These are phyloP conservation scores for Myotis vivesi DNA, from an alignment of 2,797 vertebrate genomes.

Conservation along the genomic window DNA sequence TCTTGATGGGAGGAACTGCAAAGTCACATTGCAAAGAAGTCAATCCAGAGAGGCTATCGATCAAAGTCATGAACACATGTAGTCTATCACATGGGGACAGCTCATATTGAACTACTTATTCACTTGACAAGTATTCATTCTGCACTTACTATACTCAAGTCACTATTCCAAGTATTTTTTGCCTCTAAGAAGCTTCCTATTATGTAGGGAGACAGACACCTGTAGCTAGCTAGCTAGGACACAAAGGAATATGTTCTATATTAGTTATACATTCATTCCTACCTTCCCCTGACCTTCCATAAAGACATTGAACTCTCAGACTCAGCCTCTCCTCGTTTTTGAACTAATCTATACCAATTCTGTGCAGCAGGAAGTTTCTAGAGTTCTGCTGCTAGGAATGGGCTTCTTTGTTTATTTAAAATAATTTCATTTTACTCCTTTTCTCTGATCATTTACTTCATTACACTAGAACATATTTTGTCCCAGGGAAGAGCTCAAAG, in stretches of 20 bases:
- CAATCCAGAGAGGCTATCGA: background rate
- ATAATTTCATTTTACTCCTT: background rate
- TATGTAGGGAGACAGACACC: background rate
- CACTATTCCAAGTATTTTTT: background rate
- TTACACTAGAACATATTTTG: background rate
- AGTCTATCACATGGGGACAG: background rate
- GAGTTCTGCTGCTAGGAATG: background rate
- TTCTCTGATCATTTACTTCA: background rate
- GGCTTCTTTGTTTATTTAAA: constrained; percentile 17
- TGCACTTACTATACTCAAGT: background rate
- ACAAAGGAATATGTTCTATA: background rate
- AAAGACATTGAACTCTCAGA: background rate
- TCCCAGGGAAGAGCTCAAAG: background rate
- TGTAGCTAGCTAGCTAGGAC: background rate
- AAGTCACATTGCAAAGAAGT: background rate
- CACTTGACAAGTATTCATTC: background rate
- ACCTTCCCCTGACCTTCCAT: background rate
- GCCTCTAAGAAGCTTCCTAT: background rate
- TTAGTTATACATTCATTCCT: background rate
- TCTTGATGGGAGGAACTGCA: background rate
- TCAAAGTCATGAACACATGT: background rate
- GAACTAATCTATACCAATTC: background rate
- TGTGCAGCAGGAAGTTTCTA: background rate
- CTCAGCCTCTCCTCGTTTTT: background rate
- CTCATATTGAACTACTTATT: background rate